Evolutionary conservation across 1,140 invertebrate species (phyloP), one percentile per base, ranked within the genome.

Genomic region (Paraescarpia echinospica): DNA sequence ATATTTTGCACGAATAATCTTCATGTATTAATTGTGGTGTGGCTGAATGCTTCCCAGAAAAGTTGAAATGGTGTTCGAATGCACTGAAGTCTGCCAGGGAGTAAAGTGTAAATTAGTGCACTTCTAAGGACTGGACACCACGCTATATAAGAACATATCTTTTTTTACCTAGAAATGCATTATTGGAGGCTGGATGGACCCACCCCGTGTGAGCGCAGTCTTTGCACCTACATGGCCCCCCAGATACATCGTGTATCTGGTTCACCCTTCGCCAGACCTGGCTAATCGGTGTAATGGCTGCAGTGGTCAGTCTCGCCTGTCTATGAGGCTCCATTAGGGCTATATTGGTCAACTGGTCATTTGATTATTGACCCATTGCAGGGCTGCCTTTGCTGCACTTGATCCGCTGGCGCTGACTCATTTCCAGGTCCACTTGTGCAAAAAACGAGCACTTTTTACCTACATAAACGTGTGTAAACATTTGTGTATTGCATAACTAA

Each of bases 341-440:
- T 77, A 77, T 77, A 77, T 77, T 77, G 59, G 59, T 77, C 59
- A 77, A 77, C 59, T 77, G 59, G 59, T 77, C 59, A 77, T 77
- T 77, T 77, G 59, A 77, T 77, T 77, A 77, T 77, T 77, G 59
- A 77, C 59, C 59, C 59, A 77, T 77, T 77, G 59, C 18, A 77
- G 18, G 59, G 22, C 14, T 77, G 59, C 59, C 59, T 77, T 77
- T 27, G 59, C 27, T 77, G 59, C 59, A 77, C 59, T 77, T 77
- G 59, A 2, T 77, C 2, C 9, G 59, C 2, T 77, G 18, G 27
- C 2, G 27, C 59, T 27, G 59, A 18, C 27, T 77, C 59, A 77
- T 77, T 77, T 77, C 59, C 22, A 31, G 59, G 22, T 27, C 27
- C 22, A 41, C 4, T 41, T 12, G 41, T 77, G 59, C 27, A 12